These are phyloP conservation scores for Heterodera carotae DNA, from an alignment of 1,140 invertebrate species.

Conservation along the genomic window DNA sequence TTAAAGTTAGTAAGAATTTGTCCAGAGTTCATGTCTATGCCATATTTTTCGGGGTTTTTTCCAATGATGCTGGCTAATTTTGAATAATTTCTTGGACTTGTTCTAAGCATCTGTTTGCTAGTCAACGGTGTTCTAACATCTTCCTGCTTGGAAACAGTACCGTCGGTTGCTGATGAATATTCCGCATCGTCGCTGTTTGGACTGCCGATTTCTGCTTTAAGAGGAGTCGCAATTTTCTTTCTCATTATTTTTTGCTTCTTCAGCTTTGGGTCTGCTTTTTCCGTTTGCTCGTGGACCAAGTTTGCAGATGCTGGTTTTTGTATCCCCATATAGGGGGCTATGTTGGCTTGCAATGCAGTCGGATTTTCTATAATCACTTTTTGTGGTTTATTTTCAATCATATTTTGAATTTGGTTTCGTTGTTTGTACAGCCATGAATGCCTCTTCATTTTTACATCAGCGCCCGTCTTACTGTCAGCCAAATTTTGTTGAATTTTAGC, in stretches of 20 bases:
- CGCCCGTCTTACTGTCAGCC: neutral
- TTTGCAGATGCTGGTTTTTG: neutral
- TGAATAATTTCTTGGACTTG: neutral
- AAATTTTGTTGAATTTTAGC: neutral
- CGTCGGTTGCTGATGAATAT: too few species aligned
- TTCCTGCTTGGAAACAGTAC: neutral
- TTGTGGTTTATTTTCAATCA: slow-evolving; percentile 21
- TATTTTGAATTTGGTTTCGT: slow-evolving; percentile 5
- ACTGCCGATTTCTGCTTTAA: too few species aligned
- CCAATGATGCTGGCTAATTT: neutral
- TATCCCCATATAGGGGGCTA: slow-evolving; percentile 9
- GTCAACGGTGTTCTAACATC: too few species aligned
- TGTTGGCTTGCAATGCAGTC: neutral
- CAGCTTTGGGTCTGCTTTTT: neutral
- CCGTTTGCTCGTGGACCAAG: too few species aligned
- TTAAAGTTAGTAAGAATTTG: neutral
- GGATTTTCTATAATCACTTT: slow-evolving; percentile 12
- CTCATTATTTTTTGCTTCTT: too few species aligned
- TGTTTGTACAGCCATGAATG: slow-evolving; percentile 16
- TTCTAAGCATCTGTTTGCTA: too few species aligned
- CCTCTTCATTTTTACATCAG: neutral
- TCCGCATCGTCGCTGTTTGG: too few species aligned
- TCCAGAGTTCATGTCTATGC: neutral
- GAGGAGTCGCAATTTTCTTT: too few species aligned
- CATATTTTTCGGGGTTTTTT: neutral